Evolutionary conservation across 2,888 invertebrate species (phyloP), one percentile per base, ranked within the genome.

Genomic region (Desoria tigrina): DNA sequence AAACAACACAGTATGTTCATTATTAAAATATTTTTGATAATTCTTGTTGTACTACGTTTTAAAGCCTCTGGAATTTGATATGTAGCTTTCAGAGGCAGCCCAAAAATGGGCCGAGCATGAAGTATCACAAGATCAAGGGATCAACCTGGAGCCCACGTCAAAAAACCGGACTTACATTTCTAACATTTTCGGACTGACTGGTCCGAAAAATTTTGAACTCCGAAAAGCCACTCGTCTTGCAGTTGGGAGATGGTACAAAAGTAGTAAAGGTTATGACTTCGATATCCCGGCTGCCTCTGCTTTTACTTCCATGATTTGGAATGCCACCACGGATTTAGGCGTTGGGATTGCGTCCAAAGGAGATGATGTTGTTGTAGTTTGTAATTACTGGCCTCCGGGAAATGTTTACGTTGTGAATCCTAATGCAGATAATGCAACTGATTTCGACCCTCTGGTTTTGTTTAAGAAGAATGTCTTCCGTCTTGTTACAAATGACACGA

Each of bases 401-500:
- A 69, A 69, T 45, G 42, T 69, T 26, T 28, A 66, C 16, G 61
- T 66, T 11, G 51, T 57, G 1, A 58, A 55, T 26, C 24, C n/a
- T 9, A 27, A 42, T 28, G 26, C 42, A n/a, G 23, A 21, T 16
- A 28, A 32, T 21, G 6, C 4, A 6, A 45, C 4, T 16, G 21
- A 51, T 16, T 28, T 6, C 37, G 71, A 68, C 26, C 57, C 42
- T 42, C 49, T 42, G 49, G 62, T 65, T n/a, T 71, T 62, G 60
- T 71, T 71, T 51, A 42, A 57, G 18, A 45, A 61, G 42, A 71
- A 71, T 62, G 71, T 71, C 2, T 32, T 68, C 45, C 71, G 68
- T 16, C 65, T 57, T 7, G 26, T 37, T 7, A 24, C 18, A 7
- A 27, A 49, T 24, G 7, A 7, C 6, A 3, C 24, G 14, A 21